Percentiles rank a stretch among this genome's conserved stretches.
phyloP scores from a whole-genome alignment of 2,797 vertebrate species.

The Microchirus variegatus region DNA sequence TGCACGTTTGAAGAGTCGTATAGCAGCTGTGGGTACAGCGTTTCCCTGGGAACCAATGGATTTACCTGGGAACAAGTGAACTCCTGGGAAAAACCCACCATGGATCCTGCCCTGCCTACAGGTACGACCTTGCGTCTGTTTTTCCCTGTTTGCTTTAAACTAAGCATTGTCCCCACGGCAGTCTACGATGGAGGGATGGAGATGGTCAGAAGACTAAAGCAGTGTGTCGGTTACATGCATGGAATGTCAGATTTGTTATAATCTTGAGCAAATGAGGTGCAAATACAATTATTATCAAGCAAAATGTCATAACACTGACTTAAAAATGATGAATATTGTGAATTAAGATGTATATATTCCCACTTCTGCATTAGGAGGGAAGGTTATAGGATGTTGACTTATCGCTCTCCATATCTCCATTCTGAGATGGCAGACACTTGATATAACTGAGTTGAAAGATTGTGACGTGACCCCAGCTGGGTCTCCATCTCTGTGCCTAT shows the following conservation, averaged over 20 bases:
- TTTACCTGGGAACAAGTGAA: constrained; percentile 98
- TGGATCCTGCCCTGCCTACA: constrained; percentile 91
- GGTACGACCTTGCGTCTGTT: constrained; percentile 73
- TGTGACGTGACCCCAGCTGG: constrained; percentile 47
- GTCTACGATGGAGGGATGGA: neutral
- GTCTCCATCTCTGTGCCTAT: constrained; percentile 10
- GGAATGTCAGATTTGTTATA: no score
- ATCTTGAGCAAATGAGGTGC: no score
- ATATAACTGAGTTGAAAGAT: constrained; percentile 19
- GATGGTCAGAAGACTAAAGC: neutral
- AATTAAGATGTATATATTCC: neutral
- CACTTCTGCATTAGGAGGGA: neutral
- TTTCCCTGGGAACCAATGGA: constrained; percentile 94
- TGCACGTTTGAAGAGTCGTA: constrained; percentile 96
- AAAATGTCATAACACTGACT: no score
- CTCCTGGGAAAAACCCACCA: constrained; percentile 95
- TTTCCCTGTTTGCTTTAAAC: neutral
- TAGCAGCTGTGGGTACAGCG: constrained; percentile 93
- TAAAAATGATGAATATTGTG: no score
- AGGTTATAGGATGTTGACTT: neutral
- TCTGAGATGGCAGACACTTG: constrained; percentile 24
- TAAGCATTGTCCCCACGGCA: neutral
- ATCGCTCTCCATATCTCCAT: constrained; percentile 4
- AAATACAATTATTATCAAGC: no score
- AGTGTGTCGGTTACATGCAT: no score